A percentile compares a stretch with the other conserved stretches of the same genome.
phyloP scores from a whole-genome alignment of 2,797 vertebrate species.

The Microcaecilia unicolor region DNA sequence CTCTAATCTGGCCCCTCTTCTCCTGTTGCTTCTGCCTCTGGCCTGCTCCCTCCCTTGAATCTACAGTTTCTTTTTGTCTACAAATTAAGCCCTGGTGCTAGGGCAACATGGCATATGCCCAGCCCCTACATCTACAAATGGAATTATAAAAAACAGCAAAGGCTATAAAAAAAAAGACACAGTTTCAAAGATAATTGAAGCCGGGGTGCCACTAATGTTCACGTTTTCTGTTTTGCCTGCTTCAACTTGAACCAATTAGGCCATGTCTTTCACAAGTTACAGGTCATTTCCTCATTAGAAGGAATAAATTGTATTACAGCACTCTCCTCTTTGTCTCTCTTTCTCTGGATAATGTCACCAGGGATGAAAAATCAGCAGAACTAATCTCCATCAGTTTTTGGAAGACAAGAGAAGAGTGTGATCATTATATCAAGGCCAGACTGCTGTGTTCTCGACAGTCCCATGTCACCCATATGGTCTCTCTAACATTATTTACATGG shows the following conservation, averaged over 20 bases:
- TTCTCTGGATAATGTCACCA: constrained; percentile 28
- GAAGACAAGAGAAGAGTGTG: constrained; percentile 17
- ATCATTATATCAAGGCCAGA: constrained; percentile 15
- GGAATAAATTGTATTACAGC: constrained; percentile 38
- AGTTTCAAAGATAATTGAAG: constrained; percentile 13
- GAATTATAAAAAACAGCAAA: too few relatives aligned
- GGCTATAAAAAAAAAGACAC: too few relatives aligned
- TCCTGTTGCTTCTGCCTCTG: too few relatives aligned
- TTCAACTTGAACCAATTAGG: background rate
- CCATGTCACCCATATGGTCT: constrained; percentile 20
- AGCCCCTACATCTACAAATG: too few relatives aligned
- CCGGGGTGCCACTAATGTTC: constrained; percentile 1
- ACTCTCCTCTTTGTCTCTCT: constrained; percentile 10
- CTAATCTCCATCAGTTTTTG: constrained; percentile 49
- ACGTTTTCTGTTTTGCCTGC: constrained; percentile 22
- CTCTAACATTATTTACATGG: background rate
- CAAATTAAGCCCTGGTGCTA: too few relatives aligned
- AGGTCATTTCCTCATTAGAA: constrained; percentile 43
- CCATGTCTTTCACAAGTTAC: constrained; percentile 5
- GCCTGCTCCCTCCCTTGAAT: too few relatives aligned
- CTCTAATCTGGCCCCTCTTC: too few relatives aligned
- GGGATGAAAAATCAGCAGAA: constrained; percentile 42
- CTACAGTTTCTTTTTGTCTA: too few relatives aligned
- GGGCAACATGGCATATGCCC: too few relatives aligned
- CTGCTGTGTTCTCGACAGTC: constrained; percentile 9